Evolutionary conservation across 2,113 vertebrate genomes (phyloP), one percentile per base, ranked within the genome.

Genomic region (Nesogale talazaci): DNA sequence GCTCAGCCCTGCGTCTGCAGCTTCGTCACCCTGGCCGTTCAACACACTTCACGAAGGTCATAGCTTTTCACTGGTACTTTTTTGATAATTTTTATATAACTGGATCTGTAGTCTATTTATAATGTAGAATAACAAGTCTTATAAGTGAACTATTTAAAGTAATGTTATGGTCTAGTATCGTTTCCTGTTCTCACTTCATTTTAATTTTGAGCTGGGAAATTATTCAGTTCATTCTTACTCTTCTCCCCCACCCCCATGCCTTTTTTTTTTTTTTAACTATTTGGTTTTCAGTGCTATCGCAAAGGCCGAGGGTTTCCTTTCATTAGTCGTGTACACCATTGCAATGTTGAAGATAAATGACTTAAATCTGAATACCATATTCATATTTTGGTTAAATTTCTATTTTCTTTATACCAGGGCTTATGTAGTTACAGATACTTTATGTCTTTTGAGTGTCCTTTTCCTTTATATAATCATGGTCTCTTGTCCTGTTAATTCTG

Each of bases 11-110:
- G 23, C 9, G 20, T 36, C 10, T 74, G 77, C 80, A 87, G 86
- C 23, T 16, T 92, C 31, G 3, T 86, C 89, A 89, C 77, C 90
- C 88, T 85, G 95, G 89, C 96, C 90, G 74, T 77, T 89, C 57
- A 87, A 31, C 91, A 94, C 78, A 90, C 92, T 83, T 91, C 85
- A 86, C 95, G 93, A 94, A 74, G 19, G 80, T 94, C 95, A 83
- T 0, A 81, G 96, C 94, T 97, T 97, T 97, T 96, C 96, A 96
- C 81, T 72, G 91, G 97, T 78, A n/a, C 67, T 79, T 88, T 96
- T 98, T 98, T 98, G 97, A 97, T 98, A 97, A 95, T 94, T 98
- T 98, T 98, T 98, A 93, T 98, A 98, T 94, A 94, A 81, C 70
- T 92, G 90, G 96, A 90, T 67, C 94, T 89, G 91, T 94, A 93